Evolutionary conservation across 2,797 vertebrate genomes (phyloP).

Genomic region (Sebastes kiyomatsui): DNA sequence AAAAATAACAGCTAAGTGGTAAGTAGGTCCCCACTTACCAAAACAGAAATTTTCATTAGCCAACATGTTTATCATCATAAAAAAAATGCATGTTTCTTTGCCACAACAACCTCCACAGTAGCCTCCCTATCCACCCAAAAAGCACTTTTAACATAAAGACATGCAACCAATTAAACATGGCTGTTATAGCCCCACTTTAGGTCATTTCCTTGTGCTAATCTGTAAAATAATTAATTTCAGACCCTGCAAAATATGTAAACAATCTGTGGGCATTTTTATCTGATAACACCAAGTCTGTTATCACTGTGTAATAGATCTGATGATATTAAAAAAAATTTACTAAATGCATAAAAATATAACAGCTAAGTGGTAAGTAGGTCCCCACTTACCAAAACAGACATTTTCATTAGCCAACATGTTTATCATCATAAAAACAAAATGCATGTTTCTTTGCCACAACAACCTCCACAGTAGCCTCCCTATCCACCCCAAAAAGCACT

Average conservation of each 20-base stretch:
- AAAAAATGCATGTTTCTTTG: too few species aligned
- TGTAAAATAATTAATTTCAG: neutral
- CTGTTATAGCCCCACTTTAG: neutral
- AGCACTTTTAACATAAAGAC: too few species aligned
- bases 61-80: too few species aligned
- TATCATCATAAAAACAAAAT: neutral
- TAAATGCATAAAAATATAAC: neutral
- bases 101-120: too few species aligned
- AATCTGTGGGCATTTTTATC: neutral
- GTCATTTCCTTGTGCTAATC: slow-evolving; percentile 32
- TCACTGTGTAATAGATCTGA: neutral
- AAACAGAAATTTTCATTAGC: neutral
- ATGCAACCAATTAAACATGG: neutral
- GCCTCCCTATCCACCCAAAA: too few species aligned
- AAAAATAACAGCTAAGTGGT: neutral
- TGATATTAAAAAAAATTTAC: neutral
- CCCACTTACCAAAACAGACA: neutral
- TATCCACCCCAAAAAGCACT: neutral
- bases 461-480: neutral
- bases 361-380: neutral
- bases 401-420: slow-evolving; percentile 7
- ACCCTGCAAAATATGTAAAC: neutral
- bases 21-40: neutral
- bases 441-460: neutral
- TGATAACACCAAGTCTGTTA: neutral